Evolutionary conservation across 2,113 vertebrate genomes (phyloP).

Genomic region (Psilopogon haemacephalus): DNA sequence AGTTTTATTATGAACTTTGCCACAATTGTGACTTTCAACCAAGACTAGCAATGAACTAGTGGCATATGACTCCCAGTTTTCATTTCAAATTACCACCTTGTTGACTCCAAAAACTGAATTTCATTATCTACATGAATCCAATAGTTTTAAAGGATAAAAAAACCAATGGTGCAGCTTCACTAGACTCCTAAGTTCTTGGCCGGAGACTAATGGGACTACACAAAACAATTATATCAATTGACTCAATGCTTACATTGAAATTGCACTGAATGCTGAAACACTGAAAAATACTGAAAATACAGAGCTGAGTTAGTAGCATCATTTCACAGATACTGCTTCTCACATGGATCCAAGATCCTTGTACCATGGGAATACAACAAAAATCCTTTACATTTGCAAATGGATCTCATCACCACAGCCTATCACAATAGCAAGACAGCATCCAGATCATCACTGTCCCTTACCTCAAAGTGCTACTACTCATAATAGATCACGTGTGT

Average conservation of each 20-base stretch:
- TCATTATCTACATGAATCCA: background rate
- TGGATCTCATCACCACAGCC: background rate
- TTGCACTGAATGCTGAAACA: background rate
- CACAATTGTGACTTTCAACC: background rate
- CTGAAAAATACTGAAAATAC: background rate
- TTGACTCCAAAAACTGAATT: background rate
- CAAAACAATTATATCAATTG: background rate
- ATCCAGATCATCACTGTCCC: too few relatives aligned
- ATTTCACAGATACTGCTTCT: background rate
- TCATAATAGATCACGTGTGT: background rate
- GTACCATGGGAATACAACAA: background rate
- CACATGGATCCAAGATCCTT: background rate
- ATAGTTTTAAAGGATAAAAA: conserved; percentile 9
- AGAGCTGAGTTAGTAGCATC: background rate
- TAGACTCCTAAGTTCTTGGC: background rate
- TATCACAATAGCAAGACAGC: background rate
- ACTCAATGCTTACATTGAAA: background rate
- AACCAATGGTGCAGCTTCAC: background rate
- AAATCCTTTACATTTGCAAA: background rate
- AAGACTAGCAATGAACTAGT: background rate
- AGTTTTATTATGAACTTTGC: background rate
- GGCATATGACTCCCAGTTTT: background rate
- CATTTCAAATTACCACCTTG: background rate
- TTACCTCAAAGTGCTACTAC: background rate
- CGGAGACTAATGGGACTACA: background rate